Evolutionary conservation across 2,113 vertebrate genomes (phyloP), one percentile per base, ranked within the genome.

Genomic region (Elephantulus edwardii): DNA sequence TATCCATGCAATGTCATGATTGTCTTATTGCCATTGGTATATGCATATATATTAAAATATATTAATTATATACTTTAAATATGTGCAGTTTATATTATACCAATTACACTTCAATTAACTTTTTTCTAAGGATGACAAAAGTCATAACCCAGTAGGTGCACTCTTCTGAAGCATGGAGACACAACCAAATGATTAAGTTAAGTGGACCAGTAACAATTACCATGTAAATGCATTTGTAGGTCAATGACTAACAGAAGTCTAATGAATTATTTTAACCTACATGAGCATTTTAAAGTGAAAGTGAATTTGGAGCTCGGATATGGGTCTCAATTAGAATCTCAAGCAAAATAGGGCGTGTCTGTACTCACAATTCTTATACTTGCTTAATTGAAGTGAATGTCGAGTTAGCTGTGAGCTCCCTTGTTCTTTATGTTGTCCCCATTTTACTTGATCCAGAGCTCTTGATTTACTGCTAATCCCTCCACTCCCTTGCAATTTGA

Each of bases 191-290:
- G 96, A 96, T 94, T 95, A 91, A 96, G 85, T 95, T 96, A 95
- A 96, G 96, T 96, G 92, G 94, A 96, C 96, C 96, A 96, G 90
- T 94, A 94, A 94, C 94, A 96, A 96, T 95, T 95, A 96, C 95
- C 88, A 94, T 80, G 96, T 90, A 94, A 96, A 93, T 96, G 96
- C 92, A 95, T 94, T 96, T 96, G 94, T 95, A 96, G 96, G 96
- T 96, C 96, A 96, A 96, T 93, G 93, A 95, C 95, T 96, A 96
- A 95, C 94, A 46, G 54, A 96, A 95, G 94, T 95, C 92, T 93
- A 96, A 93, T 95, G 94, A 94, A 92, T 95, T 95, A 96, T 96
- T 95, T 95, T 96, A 96, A 95, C 94, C 92, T 96, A 93, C 88
- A 95, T 85, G 90, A 93, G 83, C 76, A 94, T 93, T 88, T 93